Percentiles rank a stretch among this genome's conserved stretches.
These are phyloP conservation scores for Eulemur mongoz DNA, from an alignment of 2,797 vertebrate genomes.

Conservation along the genomic window DNA sequence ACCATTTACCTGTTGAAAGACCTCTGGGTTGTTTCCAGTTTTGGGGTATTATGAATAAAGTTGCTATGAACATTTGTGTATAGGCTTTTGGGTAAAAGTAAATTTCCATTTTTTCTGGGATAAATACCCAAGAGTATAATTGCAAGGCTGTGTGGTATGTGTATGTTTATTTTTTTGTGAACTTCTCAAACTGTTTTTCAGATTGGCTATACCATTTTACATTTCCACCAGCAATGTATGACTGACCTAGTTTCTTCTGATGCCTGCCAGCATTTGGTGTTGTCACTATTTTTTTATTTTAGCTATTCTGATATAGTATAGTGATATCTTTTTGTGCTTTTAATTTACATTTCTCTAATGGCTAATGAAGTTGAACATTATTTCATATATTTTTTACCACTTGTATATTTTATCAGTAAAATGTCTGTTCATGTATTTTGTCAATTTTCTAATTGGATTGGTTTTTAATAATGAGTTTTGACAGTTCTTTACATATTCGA, in stretches of 20 bases:
- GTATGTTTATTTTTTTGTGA: neutral
- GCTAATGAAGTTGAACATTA: neutral
- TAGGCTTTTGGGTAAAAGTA: neutral
- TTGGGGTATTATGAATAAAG: neutral
- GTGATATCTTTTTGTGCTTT: neutral
- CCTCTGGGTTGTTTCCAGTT: neutral
- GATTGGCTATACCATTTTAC: neutral
- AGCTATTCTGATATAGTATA: neutral
- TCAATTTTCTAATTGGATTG: neutral
- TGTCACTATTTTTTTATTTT: neutral
- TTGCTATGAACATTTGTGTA: neutral
- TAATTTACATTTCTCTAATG: conserved; percentile 1
- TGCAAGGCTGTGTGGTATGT: neutral
- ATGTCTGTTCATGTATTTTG: neutral
- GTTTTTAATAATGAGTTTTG: neutral
- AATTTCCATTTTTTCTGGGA: neutral
- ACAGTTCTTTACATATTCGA: neutral
- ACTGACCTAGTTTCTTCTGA: neutral
- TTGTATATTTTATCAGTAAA: neutral
- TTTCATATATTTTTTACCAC: neutral
- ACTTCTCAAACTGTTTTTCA: neutral
- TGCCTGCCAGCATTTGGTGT: neutral
- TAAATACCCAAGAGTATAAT: neutral
- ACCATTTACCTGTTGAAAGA: neutral
- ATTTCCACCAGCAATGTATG: neutral